Evolutionary conservation across 2,888 invertebrate species (phyloP).

Genomic region (Sycophila texana): DNA sequence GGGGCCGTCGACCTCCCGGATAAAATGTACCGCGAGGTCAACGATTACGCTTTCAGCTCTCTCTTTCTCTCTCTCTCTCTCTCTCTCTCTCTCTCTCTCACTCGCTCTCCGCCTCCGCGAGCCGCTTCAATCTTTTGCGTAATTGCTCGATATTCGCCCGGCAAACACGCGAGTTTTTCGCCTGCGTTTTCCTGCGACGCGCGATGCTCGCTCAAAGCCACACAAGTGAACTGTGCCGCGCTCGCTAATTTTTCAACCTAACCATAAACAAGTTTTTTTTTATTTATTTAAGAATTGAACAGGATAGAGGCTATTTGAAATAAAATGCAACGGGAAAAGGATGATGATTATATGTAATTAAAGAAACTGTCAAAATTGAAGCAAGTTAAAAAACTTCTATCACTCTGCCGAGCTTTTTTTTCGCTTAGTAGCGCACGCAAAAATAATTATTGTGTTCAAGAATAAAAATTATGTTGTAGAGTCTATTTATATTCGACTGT

Average conservation of each 20-base stretch:
- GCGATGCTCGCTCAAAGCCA: slow-evolving; percentile 19
- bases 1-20: slow-evolving; percentile 56
- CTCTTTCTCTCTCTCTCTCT: slow-evolving; percentile 13
- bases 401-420: too few relatives aligned
- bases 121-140: slow-evolving; percentile 46
- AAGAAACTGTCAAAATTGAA: too few relatives aligned
- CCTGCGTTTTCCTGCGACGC: slow-evolving; percentile 25
- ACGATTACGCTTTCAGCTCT: slow-evolving; percentile 52
- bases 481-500: too few relatives aligned
- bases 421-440: too few relatives aligned
- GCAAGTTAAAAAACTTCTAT: too few relatives aligned
- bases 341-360: too few relatives aligned
- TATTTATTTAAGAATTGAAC: too few relatives aligned
- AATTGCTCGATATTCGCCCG: slow-evolving; percentile 48
- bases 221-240: slow-evolving; percentile 11
- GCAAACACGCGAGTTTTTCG: background rate
- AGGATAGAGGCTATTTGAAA: too few relatives aligned
- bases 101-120: background rate
- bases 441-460: too few relatives aligned
- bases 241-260: background rate
- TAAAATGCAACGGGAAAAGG: too few relatives aligned
- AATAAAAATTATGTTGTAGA: too few relatives aligned
- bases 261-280: too few relatives aligned
- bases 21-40: slow-evolving; percentile 58
- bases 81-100: slow-evolving; percentile 27